Evolutionary conservation across 2,888 invertebrate genomes (phyloP).

Genomic region (Tetrapedia diversipes): DNA sequence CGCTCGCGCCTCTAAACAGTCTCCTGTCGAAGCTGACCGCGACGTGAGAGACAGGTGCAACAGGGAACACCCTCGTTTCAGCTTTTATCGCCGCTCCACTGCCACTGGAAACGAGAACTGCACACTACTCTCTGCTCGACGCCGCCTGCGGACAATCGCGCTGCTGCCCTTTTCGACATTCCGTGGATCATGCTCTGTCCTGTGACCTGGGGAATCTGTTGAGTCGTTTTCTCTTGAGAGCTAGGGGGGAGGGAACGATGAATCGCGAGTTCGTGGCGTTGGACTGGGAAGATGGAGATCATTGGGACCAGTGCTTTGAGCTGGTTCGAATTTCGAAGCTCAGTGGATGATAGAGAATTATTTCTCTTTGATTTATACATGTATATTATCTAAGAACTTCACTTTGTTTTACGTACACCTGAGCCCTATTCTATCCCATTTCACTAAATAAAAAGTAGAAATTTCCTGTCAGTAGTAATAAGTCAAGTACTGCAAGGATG

Average conservation of each 20-base stretch:
- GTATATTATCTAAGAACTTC: too few relatives aligned
- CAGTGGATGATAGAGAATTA: too few relatives aligned
- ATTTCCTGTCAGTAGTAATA: too few relatives aligned
- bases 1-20: constrained; percentile 48
- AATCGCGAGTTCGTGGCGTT: constrained; percentile 6
- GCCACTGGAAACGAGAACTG: constrained; percentile 36
- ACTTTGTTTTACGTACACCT: too few relatives aligned
- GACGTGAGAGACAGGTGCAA: constrained; percentile 76
- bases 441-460: too few relatives aligned
- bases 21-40: constrained; percentile 64
- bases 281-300: too few relatives aligned
- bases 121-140: constrained; percentile 49
- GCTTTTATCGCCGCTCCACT: constrained; percentile 38
- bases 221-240: not conserved
- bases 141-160: constrained; percentile 60
- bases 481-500: too few relatives aligned
- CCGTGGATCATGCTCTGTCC: not conserved
- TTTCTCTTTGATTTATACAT: too few relatives aligned
- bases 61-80: constrained; percentile 64
- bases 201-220: not conserved
- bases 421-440: too few relatives aligned
- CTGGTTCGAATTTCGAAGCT: too few relatives aligned
- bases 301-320: too few relatives aligned
- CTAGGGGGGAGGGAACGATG: not conserved
- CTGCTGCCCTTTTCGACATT: constrained; percentile 27